Evolutionary conservation across 2,113 vertebrate genomes (phyloP).

Genomic region (Ovibos moschatus): DNA sequence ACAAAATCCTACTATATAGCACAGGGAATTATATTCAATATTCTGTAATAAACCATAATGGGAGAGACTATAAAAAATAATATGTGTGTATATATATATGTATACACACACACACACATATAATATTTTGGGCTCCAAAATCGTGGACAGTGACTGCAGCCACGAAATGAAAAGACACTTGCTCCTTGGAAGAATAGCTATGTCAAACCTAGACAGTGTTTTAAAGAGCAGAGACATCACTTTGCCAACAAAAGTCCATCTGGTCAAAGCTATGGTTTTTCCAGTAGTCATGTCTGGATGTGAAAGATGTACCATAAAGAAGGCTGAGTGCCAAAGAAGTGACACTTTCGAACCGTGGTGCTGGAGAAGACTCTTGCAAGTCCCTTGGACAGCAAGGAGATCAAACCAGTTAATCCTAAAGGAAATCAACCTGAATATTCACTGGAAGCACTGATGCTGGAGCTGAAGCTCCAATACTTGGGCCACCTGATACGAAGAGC

Average conservation of each 20-base stretch:
- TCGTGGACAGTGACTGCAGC: neutral
- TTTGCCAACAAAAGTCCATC: neutral
- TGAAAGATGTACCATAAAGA: neutral
- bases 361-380: neutral
- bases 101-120: too few relatives aligned
- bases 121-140: neutral
- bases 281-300: neutral
- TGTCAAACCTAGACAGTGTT: neutral
- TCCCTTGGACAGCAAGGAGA: neutral
- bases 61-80: neutral
- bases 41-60: neutral
- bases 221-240: neutral
- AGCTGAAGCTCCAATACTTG: neutral
- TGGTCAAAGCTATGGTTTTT: neutral
- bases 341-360: neutral
- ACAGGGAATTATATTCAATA: neutral
- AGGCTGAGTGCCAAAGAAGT: neutral
- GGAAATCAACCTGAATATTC: neutral
- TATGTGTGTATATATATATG: fast-evolving
- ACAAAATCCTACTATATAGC: neutral
- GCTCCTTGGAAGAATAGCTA: neutral
- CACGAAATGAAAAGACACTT: neutral
- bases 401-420: neutral
- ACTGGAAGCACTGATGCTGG: neutral
- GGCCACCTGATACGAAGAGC: neutral